A percentile compares a stretch with the other conserved stretches of the same genome.
Conservation (phyloP, 2,888 invertebrate species). For the Melanostoma mellinum region DNA sequence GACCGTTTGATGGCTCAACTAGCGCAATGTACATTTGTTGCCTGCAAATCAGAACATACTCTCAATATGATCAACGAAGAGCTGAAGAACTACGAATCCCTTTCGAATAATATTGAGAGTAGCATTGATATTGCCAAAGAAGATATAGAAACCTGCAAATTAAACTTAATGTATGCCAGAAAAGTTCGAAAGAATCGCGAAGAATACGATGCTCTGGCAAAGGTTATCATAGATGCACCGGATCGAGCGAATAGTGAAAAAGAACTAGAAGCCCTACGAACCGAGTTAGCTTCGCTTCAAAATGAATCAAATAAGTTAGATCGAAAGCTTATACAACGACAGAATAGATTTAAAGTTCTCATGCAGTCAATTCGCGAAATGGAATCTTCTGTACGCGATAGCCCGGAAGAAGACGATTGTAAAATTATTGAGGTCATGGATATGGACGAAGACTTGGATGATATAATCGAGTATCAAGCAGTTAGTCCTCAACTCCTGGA, state of each 20-base stretch:
- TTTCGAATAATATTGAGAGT: slow-evolving; percentile 88
- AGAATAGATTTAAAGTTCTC: slow-evolving; percentile 93
- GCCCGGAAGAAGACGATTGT: slow-evolving; percentile 83
- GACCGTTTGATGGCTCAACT: slow-evolving; percentile 91
- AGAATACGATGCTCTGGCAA: slow-evolving; percentile 94
- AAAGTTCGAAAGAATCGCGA: slow-evolving; percentile 92
- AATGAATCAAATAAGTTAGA: slow-evolving; percentile 87
- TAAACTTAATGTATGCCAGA: slow-evolving; percentile 89
- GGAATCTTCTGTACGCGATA: slow-evolving; percentile 88
- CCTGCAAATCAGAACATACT: slow-evolving; percentile 89
- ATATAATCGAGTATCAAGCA: slow-evolving; percentile 64
- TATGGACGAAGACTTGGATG: slow-evolving; percentile 82
- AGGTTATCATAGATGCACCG: slow-evolving; percentile 93
- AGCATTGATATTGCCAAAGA: slow-evolving; percentile 89
- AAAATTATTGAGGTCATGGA: slow-evolving; percentile 76
- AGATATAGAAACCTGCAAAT: slow-evolving; percentile 91
- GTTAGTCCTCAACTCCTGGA: slow-evolving; percentile 65
- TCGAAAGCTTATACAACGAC: slow-evolving; percentile 88
- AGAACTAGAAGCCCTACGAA: slow-evolving; percentile 86
- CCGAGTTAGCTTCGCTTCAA: slow-evolving; percentile 87
- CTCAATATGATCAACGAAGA: slow-evolving; percentile 91
- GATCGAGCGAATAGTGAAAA: slow-evolving; percentile 90
- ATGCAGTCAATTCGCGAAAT: slow-evolving; percentile 92
- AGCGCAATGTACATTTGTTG: slow-evolving; percentile 92
- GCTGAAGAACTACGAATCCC: slow-evolving; percentile 89